Base-by-base conservation (phyloP, 2,797 vertebrate genomes). In the Crenuchus spilurus region DNA sequence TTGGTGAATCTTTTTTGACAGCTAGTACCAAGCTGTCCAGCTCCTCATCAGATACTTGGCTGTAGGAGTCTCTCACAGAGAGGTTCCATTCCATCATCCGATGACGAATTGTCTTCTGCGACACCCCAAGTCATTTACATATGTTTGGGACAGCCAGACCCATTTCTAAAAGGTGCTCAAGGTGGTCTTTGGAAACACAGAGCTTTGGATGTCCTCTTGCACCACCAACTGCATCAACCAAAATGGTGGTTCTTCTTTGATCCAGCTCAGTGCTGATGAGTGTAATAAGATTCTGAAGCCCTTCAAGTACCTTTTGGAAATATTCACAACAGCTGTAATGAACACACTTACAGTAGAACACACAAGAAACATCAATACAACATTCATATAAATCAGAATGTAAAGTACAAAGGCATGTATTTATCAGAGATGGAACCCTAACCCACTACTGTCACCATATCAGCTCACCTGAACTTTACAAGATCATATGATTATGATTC, bases 21-120 rank as follows among this genome's bases (percentile, higher is more conserved):
- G 44, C 10, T 33, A 6, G 7, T 2, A 63, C 66, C 48, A 76
- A 24, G 9, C 26, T 51, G 18, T 76, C 74, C 22, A 76, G 57
- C 33, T 76, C 73, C 13, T 37, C 42, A 69, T 69, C 54, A 7
- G 13, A 31, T 22, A 62, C 26, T 33, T 22, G 33, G 31, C 74
- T 35, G 66, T 70, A 70, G 11, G 39, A 18, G 52, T 52, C 57
- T 18, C 20, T 49, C 6, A 63, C 24, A 5, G 51, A 54, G 13
- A 54, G 22, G 51, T 28, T 28, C 22, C 24, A 54, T 26, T 54
- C 51, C 9, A 22, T 54, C 22, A 54, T 26, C 1, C 51, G 51
- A 6, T 22, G 51, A 26, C 11, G 22, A 28, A 54, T 54, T 28
- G 51, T 54, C 51, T 28, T 54, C 24, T 26, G 22, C 13, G 51